Percentiles rank a stretch among this genome's conserved stretches.
Conservation (phyloP, 2,797 vertebrate genomes). For the Setipinna tenuifilis region DNA sequence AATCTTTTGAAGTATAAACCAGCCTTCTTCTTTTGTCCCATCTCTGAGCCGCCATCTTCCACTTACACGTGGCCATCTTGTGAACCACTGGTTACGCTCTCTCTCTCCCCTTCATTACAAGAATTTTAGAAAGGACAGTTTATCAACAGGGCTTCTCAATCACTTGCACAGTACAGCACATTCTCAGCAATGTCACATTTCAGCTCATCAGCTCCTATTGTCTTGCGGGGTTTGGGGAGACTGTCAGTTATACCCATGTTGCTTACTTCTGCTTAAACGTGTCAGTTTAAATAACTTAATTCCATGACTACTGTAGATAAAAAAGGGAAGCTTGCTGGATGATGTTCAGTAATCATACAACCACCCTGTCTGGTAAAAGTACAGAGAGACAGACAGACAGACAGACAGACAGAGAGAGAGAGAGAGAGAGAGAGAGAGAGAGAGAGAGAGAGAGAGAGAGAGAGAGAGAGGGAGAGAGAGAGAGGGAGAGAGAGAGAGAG, state of each 20-base stretch:
- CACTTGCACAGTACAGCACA: neutral
- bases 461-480: neutral
- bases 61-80: neutral
- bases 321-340: neutral
- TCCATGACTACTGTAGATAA: neutral
- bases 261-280: neutral
- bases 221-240: neutral
- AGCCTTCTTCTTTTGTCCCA: conserved; percentile 13
- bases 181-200: neutral
- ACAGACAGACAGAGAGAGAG: neutral
- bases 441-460: neutral
- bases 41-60: neutral
- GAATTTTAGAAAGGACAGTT: neutral
- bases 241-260: neutral
- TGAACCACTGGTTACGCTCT: neutral
- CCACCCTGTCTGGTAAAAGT: neutral
- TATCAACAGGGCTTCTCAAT: neutral
- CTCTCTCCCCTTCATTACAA: neutral
- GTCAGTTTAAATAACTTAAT: neutral
- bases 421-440: too few species aligned
- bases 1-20: conserved; percentile 15
- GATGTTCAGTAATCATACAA: neutral
- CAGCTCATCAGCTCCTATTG: neutral
- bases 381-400: neutral
- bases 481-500: too few species aligned